phyloP scores from a whole-genome alignment of 2,888 invertebrate species.

The Calephelis perditalis region DNA sequence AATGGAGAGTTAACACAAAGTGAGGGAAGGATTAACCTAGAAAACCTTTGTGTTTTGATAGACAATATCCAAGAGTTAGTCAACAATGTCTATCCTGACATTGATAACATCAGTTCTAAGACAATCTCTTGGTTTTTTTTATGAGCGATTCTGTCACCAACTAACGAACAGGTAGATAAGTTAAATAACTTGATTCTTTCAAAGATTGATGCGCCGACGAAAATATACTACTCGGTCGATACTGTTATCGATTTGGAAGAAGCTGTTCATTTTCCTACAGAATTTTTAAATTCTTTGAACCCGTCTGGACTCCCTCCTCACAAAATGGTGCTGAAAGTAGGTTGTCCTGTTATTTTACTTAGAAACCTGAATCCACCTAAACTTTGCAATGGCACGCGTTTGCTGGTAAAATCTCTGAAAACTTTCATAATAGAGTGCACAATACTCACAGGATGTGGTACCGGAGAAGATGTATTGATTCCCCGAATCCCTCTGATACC shows the following conservation, averaged over 20 bases:
- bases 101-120: conserved; percentile 32
- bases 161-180: conserved; percentile 34
- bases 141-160: conserved; percentile 34
- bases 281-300: conserved; percentile 29
- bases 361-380: conserved; percentile 31
- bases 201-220: conserved; percentile 28
- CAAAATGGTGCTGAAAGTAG: conserved; percentile 33
- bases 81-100: conserved; percentile 33
- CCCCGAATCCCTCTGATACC: conserved; percentile 30
- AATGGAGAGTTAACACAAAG: conserved; percentile 32
- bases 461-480: conserved; percentile 27
- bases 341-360: conserved; percentile 33
- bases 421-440: conserved; percentile 34
- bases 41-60: conserved; percentile 29
- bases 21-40: conserved; percentile 32
- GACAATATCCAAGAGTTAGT: conserved; percentile 26
- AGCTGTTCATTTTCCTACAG: conserved; percentile 26
- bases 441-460: conserved; percentile 33
- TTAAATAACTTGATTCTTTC: conserved; percentile 32
- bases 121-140: conserved; percentile 33
- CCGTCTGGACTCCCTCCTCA: conserved; percentile 30
- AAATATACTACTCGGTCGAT: conserved; percentile 33
- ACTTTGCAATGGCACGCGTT: conserved; percentile 32
- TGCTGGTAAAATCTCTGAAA: conserved; percentile 31
- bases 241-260: conserved; percentile 31